Evolutionary conservation across 1,140 invertebrate species (phyloP).

Genomic region (Heterodera schachtii): DNA sequence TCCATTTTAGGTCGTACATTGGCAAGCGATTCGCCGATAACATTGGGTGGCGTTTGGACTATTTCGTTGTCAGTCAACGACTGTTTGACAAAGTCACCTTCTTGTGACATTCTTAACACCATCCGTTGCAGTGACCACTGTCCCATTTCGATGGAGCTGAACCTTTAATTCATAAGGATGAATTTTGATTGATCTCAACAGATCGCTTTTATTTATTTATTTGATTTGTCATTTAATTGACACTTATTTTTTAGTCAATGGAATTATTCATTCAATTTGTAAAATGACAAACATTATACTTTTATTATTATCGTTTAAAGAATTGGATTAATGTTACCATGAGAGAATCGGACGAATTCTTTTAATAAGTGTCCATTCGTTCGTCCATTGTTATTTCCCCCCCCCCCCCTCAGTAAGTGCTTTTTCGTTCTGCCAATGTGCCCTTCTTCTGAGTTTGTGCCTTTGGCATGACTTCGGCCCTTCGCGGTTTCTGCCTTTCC

Average conservation of each 20-base stretch:
- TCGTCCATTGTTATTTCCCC: no score
- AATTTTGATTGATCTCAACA: not conserved
- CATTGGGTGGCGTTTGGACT: constrained; percentile 94
- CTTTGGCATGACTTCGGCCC: not conserved
- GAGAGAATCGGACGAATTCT: no score
- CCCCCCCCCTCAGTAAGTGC: no score
- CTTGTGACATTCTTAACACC: constrained; percentile 72
- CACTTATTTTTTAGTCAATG: not conserved
- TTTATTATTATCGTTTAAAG: no score
- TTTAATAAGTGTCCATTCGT: no score
- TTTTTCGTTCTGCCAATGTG: no score
- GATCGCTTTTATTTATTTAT: not conserved
- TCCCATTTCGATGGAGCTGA: constrained; percentile 70
- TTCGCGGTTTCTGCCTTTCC: not conserved
- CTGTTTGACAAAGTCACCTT: constrained; percentile 79
- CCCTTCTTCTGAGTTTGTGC: not conserved
- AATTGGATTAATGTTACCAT: no score
- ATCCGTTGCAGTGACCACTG: constrained; percentile 79
- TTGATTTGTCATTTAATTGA: not conserved
- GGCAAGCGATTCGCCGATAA: constrained; percentile 82
- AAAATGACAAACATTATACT: no score
- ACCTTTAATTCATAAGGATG: constrained; percentile 27
- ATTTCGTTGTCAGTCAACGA: constrained; percentile 84
- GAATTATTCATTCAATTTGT: no score
- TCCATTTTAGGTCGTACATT: constrained; percentile 72